These are phyloP conservation scores for Spilosoma lubricipeda DNA, from an alignment of 2,888 invertebrate species.

Conservation along the genomic window DNA sequence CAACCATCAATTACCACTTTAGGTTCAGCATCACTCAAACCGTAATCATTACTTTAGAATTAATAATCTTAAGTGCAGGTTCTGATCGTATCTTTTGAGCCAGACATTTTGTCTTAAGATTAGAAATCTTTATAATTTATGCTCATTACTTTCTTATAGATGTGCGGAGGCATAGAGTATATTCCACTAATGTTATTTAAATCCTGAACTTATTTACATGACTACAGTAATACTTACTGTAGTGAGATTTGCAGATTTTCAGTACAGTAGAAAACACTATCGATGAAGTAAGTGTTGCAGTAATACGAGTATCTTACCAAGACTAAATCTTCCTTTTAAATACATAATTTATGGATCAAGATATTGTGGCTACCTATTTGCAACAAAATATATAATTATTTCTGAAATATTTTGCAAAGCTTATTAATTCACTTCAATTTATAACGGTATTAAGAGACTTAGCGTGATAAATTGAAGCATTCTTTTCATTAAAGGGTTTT, in stretches of 20 bases:
- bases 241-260: background rate
- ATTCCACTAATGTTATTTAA: background rate
- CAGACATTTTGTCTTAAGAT: background rate
- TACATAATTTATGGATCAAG: background rate
- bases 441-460: slow-evolving; percentile 36
- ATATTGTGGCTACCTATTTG: background rate
- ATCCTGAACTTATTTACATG: background rate
- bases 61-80: background rate
- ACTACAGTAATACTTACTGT: background rate
- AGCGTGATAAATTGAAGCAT: slow-evolving; percentile 32
- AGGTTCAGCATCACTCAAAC: background rate
- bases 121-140: background rate
- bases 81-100: background rate
- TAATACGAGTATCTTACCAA: background rate
- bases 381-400: slow-evolving; percentile 2
- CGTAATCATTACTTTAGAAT: background rate
- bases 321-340: background rate
- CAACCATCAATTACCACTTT: background rate
- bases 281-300: background rate
- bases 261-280: background rate
- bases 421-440: slow-evolving; percentile 31
- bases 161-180: background rate
- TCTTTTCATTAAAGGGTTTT: slow-evolving; percentile 28
- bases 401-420: slow-evolving; percentile 15
- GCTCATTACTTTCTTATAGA: background rate